Evolutionary conservation across 1,140 invertebrate genomes (phyloP).

Genomic region (Euwallacea similis): DNA sequence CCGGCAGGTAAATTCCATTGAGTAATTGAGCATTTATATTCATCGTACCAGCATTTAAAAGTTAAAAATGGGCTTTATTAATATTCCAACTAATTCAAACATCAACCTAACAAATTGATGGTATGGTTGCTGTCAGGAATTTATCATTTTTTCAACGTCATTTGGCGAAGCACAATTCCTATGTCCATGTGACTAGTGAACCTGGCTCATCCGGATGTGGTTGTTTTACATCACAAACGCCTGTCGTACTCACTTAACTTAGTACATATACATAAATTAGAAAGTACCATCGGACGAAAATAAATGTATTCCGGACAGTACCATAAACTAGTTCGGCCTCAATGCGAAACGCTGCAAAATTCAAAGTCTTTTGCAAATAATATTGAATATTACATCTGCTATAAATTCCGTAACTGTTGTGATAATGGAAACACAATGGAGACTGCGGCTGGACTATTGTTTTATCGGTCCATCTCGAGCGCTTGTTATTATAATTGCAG

Average conservation of each 20-base stretch:
- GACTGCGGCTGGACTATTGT: not conserved
- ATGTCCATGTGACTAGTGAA: too few relatives aligned
- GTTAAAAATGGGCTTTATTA: slow-evolving; percentile 11
- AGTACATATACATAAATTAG: too few relatives aligned
- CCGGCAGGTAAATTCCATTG: slow-evolving; percentile 9
- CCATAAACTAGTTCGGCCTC: too few relatives aligned
- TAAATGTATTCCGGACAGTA: too few relatives aligned
- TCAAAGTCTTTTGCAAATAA: not conserved
- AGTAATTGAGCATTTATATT: slow-evolving; percentile 16
- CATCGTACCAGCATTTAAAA: not conserved
- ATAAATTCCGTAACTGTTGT: not conserved
- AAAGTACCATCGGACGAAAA: too few relatives aligned
- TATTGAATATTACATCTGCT: slow-evolving; percentile 1
- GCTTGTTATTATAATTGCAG: slow-evolving; percentile 33
- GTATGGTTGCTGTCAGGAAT: too few relatives aligned
- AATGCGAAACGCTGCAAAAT: too few relatives aligned
- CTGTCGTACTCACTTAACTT: too few relatives aligned
- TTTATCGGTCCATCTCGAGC: slow-evolving; percentile 23
- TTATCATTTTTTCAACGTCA: too few relatives aligned
- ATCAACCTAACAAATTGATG: slow-evolving; percentile 16
- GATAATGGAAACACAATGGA: slow-evolving; percentile 5
- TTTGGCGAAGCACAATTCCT: too few relatives aligned
- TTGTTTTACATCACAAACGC: too few relatives aligned
- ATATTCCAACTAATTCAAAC: slow-evolving; percentile 20
- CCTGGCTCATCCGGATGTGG: too few relatives aligned